Evolutionary conservation across 2,113 vertebrate species (phyloP).

Genomic region (Apteryx owenii): DNA sequence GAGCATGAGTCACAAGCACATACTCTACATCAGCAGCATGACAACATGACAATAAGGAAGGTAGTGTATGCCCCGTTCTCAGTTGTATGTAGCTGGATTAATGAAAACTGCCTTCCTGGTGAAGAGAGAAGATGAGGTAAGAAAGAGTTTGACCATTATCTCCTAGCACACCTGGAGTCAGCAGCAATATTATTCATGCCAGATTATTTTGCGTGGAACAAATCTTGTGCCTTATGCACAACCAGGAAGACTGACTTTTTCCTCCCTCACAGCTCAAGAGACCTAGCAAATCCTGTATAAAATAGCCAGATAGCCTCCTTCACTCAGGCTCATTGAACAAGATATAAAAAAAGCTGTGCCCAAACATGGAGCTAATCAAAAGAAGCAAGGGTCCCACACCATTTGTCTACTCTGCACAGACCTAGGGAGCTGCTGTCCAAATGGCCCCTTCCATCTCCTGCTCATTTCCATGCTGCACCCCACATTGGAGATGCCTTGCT

Average conservation of each 20-base stretch:
- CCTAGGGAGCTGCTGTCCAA: background rate
- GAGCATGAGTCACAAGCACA: background rate
- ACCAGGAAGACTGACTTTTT: background rate
- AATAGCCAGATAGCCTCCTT: background rate
- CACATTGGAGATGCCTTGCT: accelerated
- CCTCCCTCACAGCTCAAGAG: background rate
- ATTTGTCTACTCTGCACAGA: background rate
- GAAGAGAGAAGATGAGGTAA: background rate
- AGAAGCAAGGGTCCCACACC: background rate
- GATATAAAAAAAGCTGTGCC: background rate
- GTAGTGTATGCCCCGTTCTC: background rate
- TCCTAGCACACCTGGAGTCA: background rate
- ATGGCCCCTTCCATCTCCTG: background rate
- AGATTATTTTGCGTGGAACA: background rate
- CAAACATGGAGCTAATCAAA: background rate
- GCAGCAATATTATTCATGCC: background rate
- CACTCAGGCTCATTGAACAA: background rate
- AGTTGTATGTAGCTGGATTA: accelerated
- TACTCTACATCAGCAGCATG: too few relatives aligned
- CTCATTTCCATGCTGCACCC: background rate
- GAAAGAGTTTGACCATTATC: background rate
- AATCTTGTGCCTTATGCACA: background rate
- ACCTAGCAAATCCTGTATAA: background rate
- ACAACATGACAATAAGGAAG: background rate
- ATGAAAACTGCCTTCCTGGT: background rate